Percentiles rank a stretch among this genome's conserved stretches.
phyloP scores from a whole-genome alignment of 2,113 vertebrate genomes.

The Tretioscincus oriximinensis region DNA sequence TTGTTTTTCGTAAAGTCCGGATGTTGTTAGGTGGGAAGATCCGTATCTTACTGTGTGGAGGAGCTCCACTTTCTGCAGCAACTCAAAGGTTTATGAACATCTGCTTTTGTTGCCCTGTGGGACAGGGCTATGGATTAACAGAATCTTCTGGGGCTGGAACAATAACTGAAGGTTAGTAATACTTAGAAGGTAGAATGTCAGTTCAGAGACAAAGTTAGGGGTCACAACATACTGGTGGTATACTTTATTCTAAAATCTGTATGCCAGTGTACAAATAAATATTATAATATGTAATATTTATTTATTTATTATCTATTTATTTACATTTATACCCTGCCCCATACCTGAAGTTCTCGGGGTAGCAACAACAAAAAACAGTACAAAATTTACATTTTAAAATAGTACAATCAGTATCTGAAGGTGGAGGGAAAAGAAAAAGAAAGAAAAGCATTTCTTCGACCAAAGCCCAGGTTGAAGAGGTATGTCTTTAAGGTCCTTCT shows the following conservation, averaged over 20 bases:
- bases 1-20: conserved; percentile 90
- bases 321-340: too few relatives aligned
- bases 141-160: conserved; percentile 91
- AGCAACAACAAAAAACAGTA: too few relatives aligned
- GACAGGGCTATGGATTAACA: conserved; percentile 93
- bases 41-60: conserved; percentile 87
- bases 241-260: not conserved
- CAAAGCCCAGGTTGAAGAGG: too few relatives aligned
- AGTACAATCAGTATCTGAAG: too few relatives aligned
- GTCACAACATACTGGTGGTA: not conserved
- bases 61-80: conserved; percentile 88
- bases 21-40: conserved; percentile 86
- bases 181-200: not conserved
- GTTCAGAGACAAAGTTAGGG: not conserved
- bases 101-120: conserved; percentile 94
- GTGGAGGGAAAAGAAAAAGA: too few relatives aligned
- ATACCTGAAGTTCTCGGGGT: too few relatives aligned
- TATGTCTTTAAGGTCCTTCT: too few relatives aligned
- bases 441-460: too few relatives aligned
- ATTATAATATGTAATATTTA: too few relatives aligned
- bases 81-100: conserved; percentile 98
- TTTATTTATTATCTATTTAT: too few relatives aligned
- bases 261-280: not conserved
- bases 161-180: conserved; percentile 83
- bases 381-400: too few relatives aligned